Evolutionary conservation across 1,140 invertebrate genomes (phyloP).

Genomic region (Trachymyrmex cornetzi): DNA sequence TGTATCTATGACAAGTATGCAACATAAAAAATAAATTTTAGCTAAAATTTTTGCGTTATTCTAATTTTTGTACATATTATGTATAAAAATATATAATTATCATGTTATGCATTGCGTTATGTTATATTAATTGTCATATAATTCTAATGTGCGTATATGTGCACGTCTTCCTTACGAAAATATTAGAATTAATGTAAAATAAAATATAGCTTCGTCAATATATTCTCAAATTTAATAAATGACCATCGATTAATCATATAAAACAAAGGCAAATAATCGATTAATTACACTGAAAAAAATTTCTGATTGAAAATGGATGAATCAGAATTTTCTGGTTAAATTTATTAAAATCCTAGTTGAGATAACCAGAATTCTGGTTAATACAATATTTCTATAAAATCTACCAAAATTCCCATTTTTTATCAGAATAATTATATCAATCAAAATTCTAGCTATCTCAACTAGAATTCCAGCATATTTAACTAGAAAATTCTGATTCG

Average conservation of each 20-base stretch:
- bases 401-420: too few relatives aligned
- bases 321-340: too few relatives aligned
- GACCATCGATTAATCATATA: background rate
- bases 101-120: background rate
- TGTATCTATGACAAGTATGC: background rate
- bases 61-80: background rate
- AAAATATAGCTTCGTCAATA: background rate
- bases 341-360: too few relatives aligned
- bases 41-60: background rate
- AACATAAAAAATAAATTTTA: background rate
- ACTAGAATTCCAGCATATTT: too few relatives aligned
- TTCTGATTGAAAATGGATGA: too few relatives aligned
- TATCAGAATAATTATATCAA: too few relatives aligned
- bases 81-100: background rate
- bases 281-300: background rate
- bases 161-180: background rate
- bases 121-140: slow-evolving; percentile 15
- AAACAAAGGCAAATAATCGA: slow-evolving; percentile 7
- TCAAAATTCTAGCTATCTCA: too few relatives aligned
- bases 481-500: too few relatives aligned
- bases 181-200: background rate
- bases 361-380: too few relatives aligned
- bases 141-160: background rate
- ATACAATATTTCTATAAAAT: too few relatives aligned
- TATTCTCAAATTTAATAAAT: slow-evolving; percentile 5